These are phyloP conservation scores for Phrynocephalus forsythii DNA, from an alignment of 2,797 vertebrate species.

Conservation along the genomic window DNA sequence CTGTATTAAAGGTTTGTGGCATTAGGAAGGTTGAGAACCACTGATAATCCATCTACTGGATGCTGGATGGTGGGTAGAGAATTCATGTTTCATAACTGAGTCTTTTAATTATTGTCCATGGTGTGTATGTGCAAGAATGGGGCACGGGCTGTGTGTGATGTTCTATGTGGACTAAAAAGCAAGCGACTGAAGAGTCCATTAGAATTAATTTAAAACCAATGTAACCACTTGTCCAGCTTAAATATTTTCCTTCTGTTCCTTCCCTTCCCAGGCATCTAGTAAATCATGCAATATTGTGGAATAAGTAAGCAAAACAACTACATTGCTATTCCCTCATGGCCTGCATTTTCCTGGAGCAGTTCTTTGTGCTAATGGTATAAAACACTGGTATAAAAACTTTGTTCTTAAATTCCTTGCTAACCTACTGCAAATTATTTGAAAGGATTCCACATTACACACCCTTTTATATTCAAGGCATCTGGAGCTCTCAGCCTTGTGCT, in stretches of 20 bases:
- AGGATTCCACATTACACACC: slow-evolving; percentile 23
- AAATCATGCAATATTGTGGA: slow-evolving; percentile 37
- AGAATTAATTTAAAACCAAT: slow-evolving; percentile 46
- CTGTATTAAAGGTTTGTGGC: too few species aligned
- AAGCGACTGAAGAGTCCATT: slow-evolving; percentile 24
- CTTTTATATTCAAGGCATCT: slow-evolving; percentile 33
- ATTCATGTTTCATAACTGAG: slow-evolving; percentile 33
- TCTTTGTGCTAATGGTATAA: slow-evolving; percentile 45
- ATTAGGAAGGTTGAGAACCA: too few species aligned
- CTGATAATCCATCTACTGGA: slow-evolving; percentile 40
- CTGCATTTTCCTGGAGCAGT: slow-evolving; percentile 48
- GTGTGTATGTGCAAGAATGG: neutral
- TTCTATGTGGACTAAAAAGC: slow-evolving; percentile 4
- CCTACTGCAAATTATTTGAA: slow-evolving; percentile 54
- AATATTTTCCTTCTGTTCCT: slow-evolving; percentile 41
- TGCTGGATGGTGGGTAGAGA: slow-evolving; percentile 17
- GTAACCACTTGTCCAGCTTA: slow-evolving; percentile 43
- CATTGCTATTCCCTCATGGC: slow-evolving; percentile 18
- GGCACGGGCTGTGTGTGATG: neutral
- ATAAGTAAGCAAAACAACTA: slow-evolving; percentile 48
- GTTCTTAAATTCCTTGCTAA: slow-evolving; percentile 43
- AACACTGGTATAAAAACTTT: slow-evolving; percentile 34
- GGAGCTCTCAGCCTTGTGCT: slow-evolving; percentile 24
- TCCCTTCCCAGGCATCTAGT: slow-evolving; percentile 46
- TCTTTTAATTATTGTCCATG: slow-evolving; percentile 29